Conservation (phyloP, 2,888 invertebrate genomes). For the Meta bourneti region DNA sequence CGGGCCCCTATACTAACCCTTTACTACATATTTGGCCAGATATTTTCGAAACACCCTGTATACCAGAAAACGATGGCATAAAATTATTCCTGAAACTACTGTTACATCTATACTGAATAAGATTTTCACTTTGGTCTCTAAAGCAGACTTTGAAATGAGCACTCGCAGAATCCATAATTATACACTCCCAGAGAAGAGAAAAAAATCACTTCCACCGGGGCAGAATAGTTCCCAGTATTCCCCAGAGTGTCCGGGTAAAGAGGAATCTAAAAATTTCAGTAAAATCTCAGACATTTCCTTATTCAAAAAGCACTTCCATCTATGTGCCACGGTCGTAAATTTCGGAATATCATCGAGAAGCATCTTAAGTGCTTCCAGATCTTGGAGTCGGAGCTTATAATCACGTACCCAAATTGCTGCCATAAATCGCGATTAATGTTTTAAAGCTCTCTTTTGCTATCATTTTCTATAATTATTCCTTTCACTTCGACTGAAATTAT, state of each 20-base stretch:
- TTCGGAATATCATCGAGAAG: constrained; percentile 30
- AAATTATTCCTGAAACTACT: too few relatives aligned
- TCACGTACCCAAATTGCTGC: constrained; percentile 39
- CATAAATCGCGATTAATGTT: constrained; percentile 46
- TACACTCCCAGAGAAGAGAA: background rate
- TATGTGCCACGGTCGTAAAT: constrained; percentile 32
- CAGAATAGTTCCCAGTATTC: constrained; percentile 1
- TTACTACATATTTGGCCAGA: too few relatives aligned
- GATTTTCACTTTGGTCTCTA: too few relatives aligned
- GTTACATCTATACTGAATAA: too few relatives aligned
- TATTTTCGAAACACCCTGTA: too few relatives aligned
- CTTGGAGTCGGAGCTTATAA: constrained; percentile 29
- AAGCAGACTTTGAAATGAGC: too few relatives aligned
- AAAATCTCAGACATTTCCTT: constrained; percentile 34
- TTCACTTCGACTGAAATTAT: constrained; percentile 31
- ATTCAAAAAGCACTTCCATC: constrained; percentile 11
- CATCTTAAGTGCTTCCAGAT: constrained; percentile 24
- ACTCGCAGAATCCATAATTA: background rate
- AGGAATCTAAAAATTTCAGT: background rate
- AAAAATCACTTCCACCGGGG: background rate
- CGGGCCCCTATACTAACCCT: too few relatives aligned
- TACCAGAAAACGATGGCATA: too few relatives aligned
- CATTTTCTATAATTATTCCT: constrained; percentile 23
- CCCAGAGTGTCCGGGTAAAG: background rate
- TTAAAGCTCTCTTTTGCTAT: background rate